Evolutionary conservation across 2,888 invertebrate species (phyloP).

Genomic region (Clanis bilineata): DNA sequence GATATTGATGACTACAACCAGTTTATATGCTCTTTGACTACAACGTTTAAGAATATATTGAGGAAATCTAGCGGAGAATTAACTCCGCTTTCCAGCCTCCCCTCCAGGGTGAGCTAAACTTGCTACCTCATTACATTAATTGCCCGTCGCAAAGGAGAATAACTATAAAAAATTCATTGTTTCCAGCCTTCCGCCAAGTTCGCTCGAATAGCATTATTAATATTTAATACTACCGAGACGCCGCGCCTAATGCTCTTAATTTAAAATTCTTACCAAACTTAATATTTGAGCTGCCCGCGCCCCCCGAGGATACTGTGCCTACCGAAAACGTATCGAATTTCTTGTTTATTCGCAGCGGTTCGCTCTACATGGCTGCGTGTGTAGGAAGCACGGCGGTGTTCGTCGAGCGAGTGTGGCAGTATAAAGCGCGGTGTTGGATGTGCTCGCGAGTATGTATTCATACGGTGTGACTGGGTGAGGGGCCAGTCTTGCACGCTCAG

Average conservation of each 20-base stretch:
- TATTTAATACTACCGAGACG: conserved; percentile 72
- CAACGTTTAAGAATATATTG: not conserved
- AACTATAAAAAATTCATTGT: conserved; percentile 77
- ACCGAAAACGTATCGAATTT: conserved; percentile 45
- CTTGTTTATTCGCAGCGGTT: conserved; percentile 61
- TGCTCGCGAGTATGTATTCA: conserved; percentile 49
- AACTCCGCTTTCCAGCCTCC: conserved; percentile 45
- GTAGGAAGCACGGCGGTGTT: conserved; percentile 28
- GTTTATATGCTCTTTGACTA: no score
- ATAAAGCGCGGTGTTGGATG: conserved; percentile 51
- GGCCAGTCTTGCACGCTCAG: conserved; percentile 69
- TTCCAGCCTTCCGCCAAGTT: conserved; percentile 58
- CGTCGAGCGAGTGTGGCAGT: conserved; percentile 48
- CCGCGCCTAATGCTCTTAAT: conserved; percentile 71
- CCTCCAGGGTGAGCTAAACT: conserved; percentile 50
- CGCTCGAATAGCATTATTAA: conserved; percentile 69
- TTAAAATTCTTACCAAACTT: conserved; percentile 79
- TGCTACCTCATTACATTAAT: conserved; percentile 73
- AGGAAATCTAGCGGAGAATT: conserved; percentile 45
- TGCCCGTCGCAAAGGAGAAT: conserved; percentile 63
- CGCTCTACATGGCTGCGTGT: conserved; percentile 53
- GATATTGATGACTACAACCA: no score
- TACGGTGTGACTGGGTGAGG: conserved; percentile 50
- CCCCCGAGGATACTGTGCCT: conserved; percentile 54
- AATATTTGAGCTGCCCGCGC: conserved; percentile 70